phyloP scores from a whole-genome alignment of 2,797 vertebrate species.

The Lophotriccus pileatus region DNA sequence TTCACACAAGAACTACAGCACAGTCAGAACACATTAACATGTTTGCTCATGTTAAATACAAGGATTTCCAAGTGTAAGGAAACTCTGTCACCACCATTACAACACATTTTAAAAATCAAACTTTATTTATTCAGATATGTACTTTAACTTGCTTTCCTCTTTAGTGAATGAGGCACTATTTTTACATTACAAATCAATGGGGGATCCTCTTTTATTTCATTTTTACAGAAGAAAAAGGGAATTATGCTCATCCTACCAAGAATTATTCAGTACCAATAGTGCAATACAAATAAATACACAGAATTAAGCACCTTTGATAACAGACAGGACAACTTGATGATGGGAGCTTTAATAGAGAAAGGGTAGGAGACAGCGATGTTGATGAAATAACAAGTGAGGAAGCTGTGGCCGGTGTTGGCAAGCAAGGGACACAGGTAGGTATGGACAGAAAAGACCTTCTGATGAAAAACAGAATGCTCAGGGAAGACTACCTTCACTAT shows the following conservation, averaged over 20 bases:
- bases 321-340: background rate
- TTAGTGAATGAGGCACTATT: background rate
- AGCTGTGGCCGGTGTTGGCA: background rate
- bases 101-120: background rate
- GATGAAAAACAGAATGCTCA: background rate
- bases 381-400: background rate
- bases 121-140: background rate
- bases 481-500: background rate
- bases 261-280: background rate
- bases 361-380: background rate
- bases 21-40: background rate
- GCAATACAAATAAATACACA: background rate
- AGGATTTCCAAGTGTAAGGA: background rate
- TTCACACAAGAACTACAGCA: background rate
- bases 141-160: background rate
- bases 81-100: background rate
- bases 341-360: background rate
- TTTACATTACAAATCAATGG: background rate
- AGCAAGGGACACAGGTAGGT: background rate
- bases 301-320: background rate
- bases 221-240: background rate
- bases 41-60: background rate
- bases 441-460: background rate
- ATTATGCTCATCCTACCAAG: background rate
- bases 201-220: background rate